Evolutionary conservation across 2,888 invertebrate species (phyloP).

Genomic region (Leptinotarsa juncta): DNA sequence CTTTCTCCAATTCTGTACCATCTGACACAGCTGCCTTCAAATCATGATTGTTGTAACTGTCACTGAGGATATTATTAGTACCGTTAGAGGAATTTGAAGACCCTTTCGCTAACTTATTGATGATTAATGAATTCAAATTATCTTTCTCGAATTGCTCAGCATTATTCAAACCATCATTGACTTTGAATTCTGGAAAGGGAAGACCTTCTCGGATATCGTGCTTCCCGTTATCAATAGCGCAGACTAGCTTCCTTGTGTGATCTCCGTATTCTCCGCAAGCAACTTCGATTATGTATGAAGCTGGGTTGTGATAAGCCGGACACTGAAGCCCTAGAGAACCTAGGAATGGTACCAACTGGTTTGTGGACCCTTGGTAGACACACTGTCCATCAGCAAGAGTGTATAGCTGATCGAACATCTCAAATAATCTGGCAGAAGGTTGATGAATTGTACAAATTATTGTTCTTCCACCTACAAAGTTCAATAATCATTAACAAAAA

Average conservation of each 20-base stretch:
- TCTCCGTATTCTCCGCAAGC: constrained; percentile 97
- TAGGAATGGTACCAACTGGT: constrained; percentile 84
- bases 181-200: constrained; percentile 71
- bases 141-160: constrained; percentile 57
- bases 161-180: constrained; percentile 67
- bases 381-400: constrained; percentile 95
- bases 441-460: constrained; percentile 97
- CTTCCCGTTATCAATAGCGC: constrained; percentile 87
- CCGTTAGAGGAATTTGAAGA: constrained; percentile 67
- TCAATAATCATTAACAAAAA: constrained; percentile 1
- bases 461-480: constrained; percentile 80
- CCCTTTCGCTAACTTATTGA: constrained; percentile 67
- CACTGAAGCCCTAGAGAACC: constrained; percentile 86
- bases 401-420: constrained; percentile 96
- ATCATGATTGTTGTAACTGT: constrained; percentile 71
- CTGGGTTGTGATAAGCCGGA: constrained; percentile 96
- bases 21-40: constrained; percentile 19
- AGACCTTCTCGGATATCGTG: constrained; percentile 81
- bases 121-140: constrained; percentile 50
- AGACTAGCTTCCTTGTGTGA: constrained; percentile 84
- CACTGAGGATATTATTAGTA: constrained; percentile 69
- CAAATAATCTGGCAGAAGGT: constrained; percentile 94
- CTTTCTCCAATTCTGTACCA: constrained; percentile 67
- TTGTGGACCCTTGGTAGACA: constrained; percentile 92
- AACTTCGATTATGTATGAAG: constrained; percentile 92